phyloP scores from a whole-genome alignment of 2,888 invertebrate genomes.

The Tenthredo amoena region DNA sequence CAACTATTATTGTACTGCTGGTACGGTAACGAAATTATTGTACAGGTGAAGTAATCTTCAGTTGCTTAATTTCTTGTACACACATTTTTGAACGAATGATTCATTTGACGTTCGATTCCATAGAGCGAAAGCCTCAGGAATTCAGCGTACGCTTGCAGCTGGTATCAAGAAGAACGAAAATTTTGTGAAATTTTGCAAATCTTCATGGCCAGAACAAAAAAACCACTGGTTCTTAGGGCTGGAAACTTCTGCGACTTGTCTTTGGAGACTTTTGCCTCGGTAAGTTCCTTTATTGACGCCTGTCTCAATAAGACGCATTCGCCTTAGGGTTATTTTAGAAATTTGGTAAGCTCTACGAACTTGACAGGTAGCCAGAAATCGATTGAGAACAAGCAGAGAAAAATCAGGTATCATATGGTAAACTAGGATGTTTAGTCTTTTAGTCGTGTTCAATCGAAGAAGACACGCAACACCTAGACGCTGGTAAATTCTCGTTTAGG shows the following conservation, averaged over 20 bases:
- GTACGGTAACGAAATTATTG: conserved; percentile 59
- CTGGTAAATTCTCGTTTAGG: neutral
- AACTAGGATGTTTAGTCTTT: neutral
- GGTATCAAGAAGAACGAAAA: conserved; percentile 55
- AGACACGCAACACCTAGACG: neutral
- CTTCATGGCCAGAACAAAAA: conserved; percentile 56
- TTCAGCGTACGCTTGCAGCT: conserved; percentile 56
- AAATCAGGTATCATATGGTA: neutral
- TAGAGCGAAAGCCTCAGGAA: neutral
- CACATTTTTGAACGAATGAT: neutral
- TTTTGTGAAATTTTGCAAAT: conserved; percentile 56
- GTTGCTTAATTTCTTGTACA: neutral
- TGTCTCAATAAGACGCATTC: neutral
- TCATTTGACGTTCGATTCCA: neutral
- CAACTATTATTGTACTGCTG: conserved; percentile 60
- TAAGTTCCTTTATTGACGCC: conserved; percentile 49
- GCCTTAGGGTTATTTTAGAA: neutral
- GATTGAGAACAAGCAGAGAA: neutral
- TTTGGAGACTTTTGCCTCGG: conserved; percentile 57
- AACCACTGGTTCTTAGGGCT: conserved; percentile 56
- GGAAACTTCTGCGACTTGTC: conserved; percentile 59
- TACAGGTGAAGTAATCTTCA: conserved; percentile 51
- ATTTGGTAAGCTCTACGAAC: neutral
- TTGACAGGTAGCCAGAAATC: neutral
- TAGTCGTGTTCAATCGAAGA: neutral